Conservation (phyloP, 2,888 invertebrate genomes). For the Tiliacea aurago region DNA sequence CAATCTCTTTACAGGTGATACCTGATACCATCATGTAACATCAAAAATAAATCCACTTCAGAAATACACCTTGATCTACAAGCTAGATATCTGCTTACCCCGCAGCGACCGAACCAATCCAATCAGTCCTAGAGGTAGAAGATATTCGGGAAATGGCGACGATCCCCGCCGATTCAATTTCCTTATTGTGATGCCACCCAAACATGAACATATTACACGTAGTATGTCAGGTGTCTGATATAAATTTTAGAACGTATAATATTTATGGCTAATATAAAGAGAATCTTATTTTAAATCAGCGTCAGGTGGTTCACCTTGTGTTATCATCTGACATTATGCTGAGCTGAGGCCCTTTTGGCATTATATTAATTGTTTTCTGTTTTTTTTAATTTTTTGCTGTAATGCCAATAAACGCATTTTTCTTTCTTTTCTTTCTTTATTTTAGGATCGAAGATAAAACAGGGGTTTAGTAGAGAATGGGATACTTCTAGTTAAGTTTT, state of each 20-base stretch:
- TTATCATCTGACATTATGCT: no score
- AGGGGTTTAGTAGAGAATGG: neutral
- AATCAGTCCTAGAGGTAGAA: slow-evolving; percentile 56
- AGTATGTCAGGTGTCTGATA: slow-evolving; percentile 1
- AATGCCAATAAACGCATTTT: no score
- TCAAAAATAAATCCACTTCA: slow-evolving; percentile 37
- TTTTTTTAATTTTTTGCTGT: no score
- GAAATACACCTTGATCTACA: slow-evolving; percentile 30
- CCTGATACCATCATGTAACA: slow-evolving; percentile 7
- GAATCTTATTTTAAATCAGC: no score
- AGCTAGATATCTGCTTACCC: slow-evolving; percentile 28
- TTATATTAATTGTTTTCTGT: no score
- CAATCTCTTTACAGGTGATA: neutral
- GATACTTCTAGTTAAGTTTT: no score
- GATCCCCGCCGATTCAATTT: slow-evolving; percentile 62
- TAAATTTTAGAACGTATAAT: slow-evolving; percentile 19
- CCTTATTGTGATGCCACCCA: slow-evolving; percentile 56
- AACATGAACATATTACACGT: slow-evolving; percentile 48
- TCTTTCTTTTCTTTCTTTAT: no score
- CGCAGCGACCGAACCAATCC: slow-evolving; percentile 40
- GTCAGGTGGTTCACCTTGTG: no score
- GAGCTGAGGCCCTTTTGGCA: no score
- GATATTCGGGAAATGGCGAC: slow-evolving; percentile 58
- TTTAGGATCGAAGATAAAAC: neutral
- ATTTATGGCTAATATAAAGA: neutral